These are phyloP conservation scores for Archaeoteleia sp. DNA, from an alignment of 2,888 invertebrate genomes.

Conservation along the genomic window DNA sequence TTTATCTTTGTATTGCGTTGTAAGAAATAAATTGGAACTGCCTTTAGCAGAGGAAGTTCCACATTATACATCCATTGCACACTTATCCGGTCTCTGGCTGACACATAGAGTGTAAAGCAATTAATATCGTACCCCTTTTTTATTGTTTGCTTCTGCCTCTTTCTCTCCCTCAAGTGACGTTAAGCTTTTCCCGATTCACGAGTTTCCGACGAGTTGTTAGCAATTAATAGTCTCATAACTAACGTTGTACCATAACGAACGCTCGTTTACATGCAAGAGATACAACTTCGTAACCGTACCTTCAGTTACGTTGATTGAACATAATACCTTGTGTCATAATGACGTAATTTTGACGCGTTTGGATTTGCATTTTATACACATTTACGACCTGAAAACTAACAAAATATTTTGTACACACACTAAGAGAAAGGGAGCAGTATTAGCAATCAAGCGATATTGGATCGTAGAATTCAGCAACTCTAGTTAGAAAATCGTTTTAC, in stretches of 20 bases:
- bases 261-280: background rate
- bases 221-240: conserved; percentile 25
- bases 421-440: too few species aligned
- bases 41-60: background rate
- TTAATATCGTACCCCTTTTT: conserved; percentile 9
- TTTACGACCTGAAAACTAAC: too few species aligned
- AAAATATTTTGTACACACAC: too few species aligned
- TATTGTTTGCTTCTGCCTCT: background rate
- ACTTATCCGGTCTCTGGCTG: background rate
- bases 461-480: too few species aligned
- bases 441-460: too few species aligned
- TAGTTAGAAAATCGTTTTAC: too few species aligned
- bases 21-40: too few species aligned
- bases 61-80: background rate
- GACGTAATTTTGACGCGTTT: background rate
- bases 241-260: background rate
- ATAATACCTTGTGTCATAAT: background rate
- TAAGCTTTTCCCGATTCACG: conserved; percentile 14
- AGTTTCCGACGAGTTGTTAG: conserved; percentile 5
- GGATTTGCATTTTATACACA: too few species aligned
- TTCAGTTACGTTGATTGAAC: background rate
- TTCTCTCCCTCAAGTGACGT: conserved; percentile 1
- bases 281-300: background rate
- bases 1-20: too few species aligned
- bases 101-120: background rate